These are phyloP conservation scores for Lates calcarifer DNA, from an alignment of 2,113 vertebrate species.

Conservation along the genomic window DNA sequence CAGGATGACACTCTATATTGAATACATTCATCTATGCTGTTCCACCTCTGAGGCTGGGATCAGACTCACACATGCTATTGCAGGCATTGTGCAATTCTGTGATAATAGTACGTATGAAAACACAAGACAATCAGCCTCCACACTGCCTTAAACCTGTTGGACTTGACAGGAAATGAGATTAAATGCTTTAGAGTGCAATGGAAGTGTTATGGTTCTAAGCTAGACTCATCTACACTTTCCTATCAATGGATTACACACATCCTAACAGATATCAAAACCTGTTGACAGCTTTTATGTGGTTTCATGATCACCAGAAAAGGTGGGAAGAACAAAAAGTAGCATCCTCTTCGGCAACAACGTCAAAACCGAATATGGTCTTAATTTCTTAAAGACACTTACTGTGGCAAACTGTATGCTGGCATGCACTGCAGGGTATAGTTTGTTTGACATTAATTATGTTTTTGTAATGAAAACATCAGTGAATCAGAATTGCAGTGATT, in stretches of 20 bases:
- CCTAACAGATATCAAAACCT: background rate
- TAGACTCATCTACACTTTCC: background rate
- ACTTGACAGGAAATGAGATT: background rate
- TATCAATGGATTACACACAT: background rate
- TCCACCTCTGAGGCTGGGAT: background rate
- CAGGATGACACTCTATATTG: constrained; percentile 8
- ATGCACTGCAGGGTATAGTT: background rate
- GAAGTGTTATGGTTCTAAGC: background rate
- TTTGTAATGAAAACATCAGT: constrained; percentile 15
- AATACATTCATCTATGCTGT: background rate
- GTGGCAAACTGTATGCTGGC: background rate
- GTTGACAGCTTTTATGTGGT: background rate
- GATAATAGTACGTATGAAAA: constrained; percentile 15
- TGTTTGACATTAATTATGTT: constrained; percentile 8
- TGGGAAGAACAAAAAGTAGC: background rate
- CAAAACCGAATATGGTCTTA: background rate
- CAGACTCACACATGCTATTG: background rate
- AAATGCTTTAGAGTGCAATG: background rate
- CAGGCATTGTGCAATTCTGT: background rate
- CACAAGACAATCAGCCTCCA: background rate
- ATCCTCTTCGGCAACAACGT: background rate
- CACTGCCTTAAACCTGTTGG: background rate
- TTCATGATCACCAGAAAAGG: background rate
- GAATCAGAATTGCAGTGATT: background rate
- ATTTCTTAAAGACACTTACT: background rate